phyloP scores from a whole-genome alignment of 2,797 vertebrate species.

The Alcedo atthis region DNA sequence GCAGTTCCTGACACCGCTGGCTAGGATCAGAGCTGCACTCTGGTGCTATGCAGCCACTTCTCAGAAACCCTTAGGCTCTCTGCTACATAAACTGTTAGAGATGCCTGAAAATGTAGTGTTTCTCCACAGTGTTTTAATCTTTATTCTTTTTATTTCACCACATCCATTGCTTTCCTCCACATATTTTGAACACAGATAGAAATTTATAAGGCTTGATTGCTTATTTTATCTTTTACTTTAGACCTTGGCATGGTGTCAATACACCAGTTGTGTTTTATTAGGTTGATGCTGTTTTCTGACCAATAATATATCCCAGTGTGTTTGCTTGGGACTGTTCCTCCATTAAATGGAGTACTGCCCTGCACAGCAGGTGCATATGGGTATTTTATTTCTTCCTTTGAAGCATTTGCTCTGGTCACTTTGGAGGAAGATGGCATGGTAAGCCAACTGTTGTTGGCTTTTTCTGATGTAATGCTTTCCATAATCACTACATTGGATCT shows the following conservation, averaged over 20 bases:
- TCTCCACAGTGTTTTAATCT: not conserved
- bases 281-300: conserved; percentile 6
- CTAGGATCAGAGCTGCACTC: not conserved
- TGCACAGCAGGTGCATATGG: not conserved
- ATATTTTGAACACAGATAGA: not conserved
- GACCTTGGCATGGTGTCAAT: not conserved
- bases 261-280: conserved; percentile 1
- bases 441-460: not conserved
- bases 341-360: not conserved
- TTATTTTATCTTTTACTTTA: conserved; percentile 36
- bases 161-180: not conserved
- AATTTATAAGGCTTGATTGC: not conserved
- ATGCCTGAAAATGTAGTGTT: not conserved
- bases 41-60: not conserved
- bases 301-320: not conserved
- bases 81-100: not conserved
- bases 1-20: not conserved
- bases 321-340: not conserved
- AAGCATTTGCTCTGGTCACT: not conserved
- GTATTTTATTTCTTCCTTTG: not conserved
- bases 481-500: not conserved
- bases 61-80: not conserved
- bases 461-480: not conserved
- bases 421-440: not conserved
- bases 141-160: not conserved